These are phyloP conservation scores for Poeciliopsis infans DNA, from an alignment of 2,797 vertebrate species.

Conservation along the genomic window DNA sequence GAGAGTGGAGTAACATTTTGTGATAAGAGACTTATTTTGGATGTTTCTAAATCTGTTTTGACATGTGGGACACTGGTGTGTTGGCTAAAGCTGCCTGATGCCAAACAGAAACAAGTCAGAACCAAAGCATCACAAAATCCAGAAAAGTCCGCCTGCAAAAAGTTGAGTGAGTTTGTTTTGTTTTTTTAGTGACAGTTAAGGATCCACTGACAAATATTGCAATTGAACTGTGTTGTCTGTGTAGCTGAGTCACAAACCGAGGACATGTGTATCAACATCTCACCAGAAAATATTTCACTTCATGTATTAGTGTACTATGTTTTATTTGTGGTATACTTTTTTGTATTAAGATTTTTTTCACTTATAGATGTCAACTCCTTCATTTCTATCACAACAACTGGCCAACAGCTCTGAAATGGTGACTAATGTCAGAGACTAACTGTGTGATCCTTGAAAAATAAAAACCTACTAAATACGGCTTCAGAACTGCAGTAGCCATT, in stretches of 20 bases:
- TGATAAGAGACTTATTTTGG: slow-evolving; percentile 48
- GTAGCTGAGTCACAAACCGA: not conserved
- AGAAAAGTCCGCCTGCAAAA: not conserved
- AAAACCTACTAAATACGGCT: not conserved
- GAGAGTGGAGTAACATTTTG: slow-evolving; percentile 38
- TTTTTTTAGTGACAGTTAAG: not conserved
- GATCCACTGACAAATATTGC: not conserved
- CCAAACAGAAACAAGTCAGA: slow-evolving; percentile 19
- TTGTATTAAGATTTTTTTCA: not conserved
- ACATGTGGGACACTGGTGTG: slow-evolving; percentile 56
- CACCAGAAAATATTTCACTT: not conserved
- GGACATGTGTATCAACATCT: not conserved
- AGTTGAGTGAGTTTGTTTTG: not conserved
- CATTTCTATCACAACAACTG: too few relatives aligned
- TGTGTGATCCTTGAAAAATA: not conserved
- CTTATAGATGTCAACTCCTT: too few relatives aligned
- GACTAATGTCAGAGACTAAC: not conserved
- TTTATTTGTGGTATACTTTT: not conserved
- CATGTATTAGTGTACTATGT: not conserved
- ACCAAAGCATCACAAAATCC: not conserved
- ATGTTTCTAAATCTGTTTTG: slow-evolving; percentile 60
- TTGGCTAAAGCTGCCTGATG: slow-evolving; percentile 37
- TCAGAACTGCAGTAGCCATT: not conserved
- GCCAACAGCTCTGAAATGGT: too few relatives aligned
- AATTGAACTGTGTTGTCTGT: not conserved